Evolutionary conservation across 2,888 invertebrate genomes (phyloP), one percentile per base, ranked within the genome.

Genomic region (Trichacis sp.): DNA sequence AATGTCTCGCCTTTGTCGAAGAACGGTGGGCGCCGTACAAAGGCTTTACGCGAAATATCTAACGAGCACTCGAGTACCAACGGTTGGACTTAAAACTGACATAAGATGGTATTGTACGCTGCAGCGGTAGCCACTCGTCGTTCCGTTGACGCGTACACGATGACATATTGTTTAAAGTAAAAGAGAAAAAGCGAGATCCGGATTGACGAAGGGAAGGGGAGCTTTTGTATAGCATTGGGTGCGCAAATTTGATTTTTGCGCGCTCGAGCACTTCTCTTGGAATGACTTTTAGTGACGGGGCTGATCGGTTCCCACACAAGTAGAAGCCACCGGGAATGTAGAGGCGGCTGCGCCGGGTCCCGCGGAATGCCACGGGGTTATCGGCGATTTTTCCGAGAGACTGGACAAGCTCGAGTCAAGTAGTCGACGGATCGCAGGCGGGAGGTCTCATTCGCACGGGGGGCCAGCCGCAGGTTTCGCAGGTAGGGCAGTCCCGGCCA

Each of bases 71-170:
- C 69, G 73, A 79, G 75, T 69, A 52, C 71, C 71, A 71, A 75
- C 77, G 76, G 77, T 75, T 74, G 71, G 71, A 71, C 73, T 72
- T 72, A 73, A 77, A 80, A 80, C 79, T 77, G 77, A 80, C 79
- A 77, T 78, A 78, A 79, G 76, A 78, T 75, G 78, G 74, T 55
- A 78, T 79, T 79, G 80, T 78, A 52, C 60, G 59, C 56, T 56
- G 53, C 65, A 59, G 63, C 60, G 59, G 70, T 64, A 64, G 68
- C 69, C 70, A 80, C 81, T 82, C 77, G 76, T 76, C 72, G 73
- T 71, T 66, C 74, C 77, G 73, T 79, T 82, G 79, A 76, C 81
- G 80, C 77, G 82, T 76, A 78, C 77, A 76, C 77, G 79, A 80
- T 80, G 77, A 78, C 61, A 77, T 73, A 80, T 80, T 81, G 80